These are phyloP conservation scores for Apostichopus japonicus DNA, from an alignment of 35 echinoderm and acorn worm species.

Conservation along the genomic window DNA sequence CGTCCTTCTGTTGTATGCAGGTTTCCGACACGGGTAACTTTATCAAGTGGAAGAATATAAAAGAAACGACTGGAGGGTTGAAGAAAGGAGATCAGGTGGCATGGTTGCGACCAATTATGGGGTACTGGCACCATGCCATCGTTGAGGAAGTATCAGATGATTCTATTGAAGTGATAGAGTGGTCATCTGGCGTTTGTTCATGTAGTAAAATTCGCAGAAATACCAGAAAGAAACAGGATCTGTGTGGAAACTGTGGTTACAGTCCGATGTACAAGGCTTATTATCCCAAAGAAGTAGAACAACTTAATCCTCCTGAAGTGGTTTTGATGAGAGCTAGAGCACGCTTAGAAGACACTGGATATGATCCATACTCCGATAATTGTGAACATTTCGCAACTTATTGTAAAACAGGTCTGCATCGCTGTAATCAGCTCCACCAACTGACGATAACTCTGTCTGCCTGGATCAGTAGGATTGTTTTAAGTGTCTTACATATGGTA, in stretches of 20 bases:
- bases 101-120: constrained; percentile 25
- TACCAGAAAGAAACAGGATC: not conserved
- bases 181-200: too few species aligned
- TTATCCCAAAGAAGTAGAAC: constrained; percentile 38
- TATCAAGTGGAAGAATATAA: not conserved
- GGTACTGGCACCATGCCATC: constrained; percentile 70
- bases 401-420: too few species aligned
- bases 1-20: not conserved
- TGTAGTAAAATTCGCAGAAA: not conserved
- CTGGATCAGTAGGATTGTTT: too few species aligned
- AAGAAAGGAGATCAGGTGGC: constrained; percentile 53
- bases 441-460: too few species aligned
- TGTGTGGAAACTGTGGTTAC: not conserved
- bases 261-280: constrained; percentile 46
- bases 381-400: constrained; percentile 47
- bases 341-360: constrained; percentile 21
- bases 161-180: constrained; percentile 17
- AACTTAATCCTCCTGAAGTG: constrained; percentile 36
- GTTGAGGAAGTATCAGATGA: not conserved
- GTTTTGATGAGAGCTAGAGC: constrained; percentile 43
- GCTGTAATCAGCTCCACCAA: too few species aligned
- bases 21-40: constrained; percentile 8
- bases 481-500: too few species aligned
- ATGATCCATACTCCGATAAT: constrained; percentile 44
- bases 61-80: not conserved